Evolutionary conservation across 2,888 invertebrate genomes (phyloP).

Genomic region (Lithophane socia): DNA sequence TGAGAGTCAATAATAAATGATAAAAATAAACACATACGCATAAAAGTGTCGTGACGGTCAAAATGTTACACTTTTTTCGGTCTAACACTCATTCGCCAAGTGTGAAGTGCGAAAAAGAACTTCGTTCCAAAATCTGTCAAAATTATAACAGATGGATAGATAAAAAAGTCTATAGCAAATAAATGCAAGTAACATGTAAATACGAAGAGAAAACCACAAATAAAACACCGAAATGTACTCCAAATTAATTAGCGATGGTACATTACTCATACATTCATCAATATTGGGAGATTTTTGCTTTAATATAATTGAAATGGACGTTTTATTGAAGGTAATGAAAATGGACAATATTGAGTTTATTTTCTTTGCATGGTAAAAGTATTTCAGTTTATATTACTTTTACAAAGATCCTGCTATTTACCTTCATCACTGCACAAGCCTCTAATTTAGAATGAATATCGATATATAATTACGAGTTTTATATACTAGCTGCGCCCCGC

Average conservation of each 20-base stretch:
- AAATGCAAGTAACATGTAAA: constrained; percentile 26
- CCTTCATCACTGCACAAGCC: neutral
- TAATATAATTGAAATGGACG: constrained; percentile 24
- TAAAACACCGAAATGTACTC: constrained; percentile 43
- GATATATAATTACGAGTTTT: too few relatives aligned
- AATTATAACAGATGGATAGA: neutral
- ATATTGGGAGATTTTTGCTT: neutral
- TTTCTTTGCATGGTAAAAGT: neutral
- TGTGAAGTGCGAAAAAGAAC: neutral
- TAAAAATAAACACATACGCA: too few relatives aligned
- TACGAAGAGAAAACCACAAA: neutral
- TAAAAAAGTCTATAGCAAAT: constrained; percentile 11
- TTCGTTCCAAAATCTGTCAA: neutral
- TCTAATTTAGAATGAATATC: neutral
- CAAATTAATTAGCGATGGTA: constrained; percentile 27
- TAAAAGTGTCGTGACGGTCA: neutral
- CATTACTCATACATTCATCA: constrained; percentile 13
- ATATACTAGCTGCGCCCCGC: too few relatives aligned
- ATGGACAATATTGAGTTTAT: constrained; percentile 1
- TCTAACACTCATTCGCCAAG: neutral
- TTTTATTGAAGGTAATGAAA: constrained; percentile 19
- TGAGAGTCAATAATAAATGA: too few relatives aligned
- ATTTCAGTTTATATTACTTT: neutral
- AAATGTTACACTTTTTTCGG: neutral
- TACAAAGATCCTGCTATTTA: neutral